Conservation (phyloP, 2,113 vertebrate species). For the Hylia prasina region DNA sequence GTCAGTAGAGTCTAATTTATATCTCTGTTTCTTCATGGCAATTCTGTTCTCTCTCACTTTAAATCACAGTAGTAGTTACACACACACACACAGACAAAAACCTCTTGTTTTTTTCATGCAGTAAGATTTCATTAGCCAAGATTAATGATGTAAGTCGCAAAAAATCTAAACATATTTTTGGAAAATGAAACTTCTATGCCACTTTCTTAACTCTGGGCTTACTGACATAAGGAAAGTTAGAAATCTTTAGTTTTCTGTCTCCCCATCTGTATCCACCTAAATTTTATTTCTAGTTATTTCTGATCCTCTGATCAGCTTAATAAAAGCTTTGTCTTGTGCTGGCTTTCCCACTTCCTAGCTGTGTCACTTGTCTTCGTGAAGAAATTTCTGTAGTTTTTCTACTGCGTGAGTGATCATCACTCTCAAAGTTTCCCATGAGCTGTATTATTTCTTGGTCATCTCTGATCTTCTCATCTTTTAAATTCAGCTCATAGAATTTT, state of each 20-base stretch:
- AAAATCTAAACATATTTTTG: neutral
- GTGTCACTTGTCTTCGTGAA: neutral
- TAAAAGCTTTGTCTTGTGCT: neutral
- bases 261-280: neutral
- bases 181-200: neutral
- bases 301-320: neutral
- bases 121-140: neutral
- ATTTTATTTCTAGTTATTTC: neutral
- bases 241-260: neutral
- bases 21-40: neutral
- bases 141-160: neutral
- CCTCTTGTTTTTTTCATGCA: neutral
- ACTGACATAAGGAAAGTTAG: neutral
- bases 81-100: neutral
- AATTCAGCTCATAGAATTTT: constrained; percentile 18
- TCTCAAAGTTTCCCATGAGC: constrained; percentile 53
- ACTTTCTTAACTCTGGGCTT: neutral
- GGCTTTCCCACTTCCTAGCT: neutral
- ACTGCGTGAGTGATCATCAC: neutral
- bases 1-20: neutral
- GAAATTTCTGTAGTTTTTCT: neutral
- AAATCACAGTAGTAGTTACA: neutral
- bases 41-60: neutral
- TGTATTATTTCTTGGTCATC: constrained; percentile 41
- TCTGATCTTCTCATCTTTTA: constrained; percentile 23